phyloP scores from a whole-genome alignment of 2,888 invertebrate genomes.

The Leptodirus hochenwartii region DNA sequence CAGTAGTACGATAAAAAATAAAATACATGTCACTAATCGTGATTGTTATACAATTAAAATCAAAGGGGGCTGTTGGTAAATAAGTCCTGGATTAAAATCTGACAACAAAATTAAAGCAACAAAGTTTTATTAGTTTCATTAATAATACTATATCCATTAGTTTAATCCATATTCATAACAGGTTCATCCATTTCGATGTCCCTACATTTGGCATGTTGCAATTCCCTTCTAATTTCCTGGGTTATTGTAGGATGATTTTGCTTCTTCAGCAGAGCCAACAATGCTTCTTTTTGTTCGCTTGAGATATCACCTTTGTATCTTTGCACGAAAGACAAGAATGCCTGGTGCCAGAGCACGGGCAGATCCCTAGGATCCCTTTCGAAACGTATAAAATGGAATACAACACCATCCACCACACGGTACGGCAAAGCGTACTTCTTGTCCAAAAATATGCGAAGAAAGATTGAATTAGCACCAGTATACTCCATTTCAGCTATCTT shows the following conservation, averaged over 20 bases:
- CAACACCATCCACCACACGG: conserved; percentile 79
- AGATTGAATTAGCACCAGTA: conserved; percentile 88
- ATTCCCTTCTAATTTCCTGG: conserved; percentile 69
- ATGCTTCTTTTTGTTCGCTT: conserved; percentile 75
- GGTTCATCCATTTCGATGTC: conserved; percentile 20
- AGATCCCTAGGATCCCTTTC: conserved; percentile 63
- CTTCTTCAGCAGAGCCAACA: conserved; percentile 58
- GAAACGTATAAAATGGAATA: conserved; percentile 69
- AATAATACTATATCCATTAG: background rate
- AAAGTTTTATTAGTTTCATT: conserved; percentile 4
- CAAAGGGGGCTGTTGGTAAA: too few relatives aligned
- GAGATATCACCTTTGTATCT: conserved; percentile 91
- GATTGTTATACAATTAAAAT: too few relatives aligned
- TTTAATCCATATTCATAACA: conserved; percentile 15
- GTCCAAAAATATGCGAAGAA: conserved; percentile 82
- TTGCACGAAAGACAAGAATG: conserved; percentile 82
- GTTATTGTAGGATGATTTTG: conserved; percentile 59
- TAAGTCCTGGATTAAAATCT: too few relatives aligned
- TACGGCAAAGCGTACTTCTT: conserved; percentile 97
- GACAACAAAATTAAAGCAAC: background rate
- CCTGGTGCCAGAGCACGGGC: conserved; percentile 96
- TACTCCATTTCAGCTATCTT: conserved; percentile 97
- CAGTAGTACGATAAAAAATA: too few relatives aligned
- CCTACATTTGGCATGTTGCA: conserved; percentile 33
- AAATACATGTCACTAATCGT: too few relatives aligned